phyloP scores from a whole-genome alignment of 2,797 vertebrate genomes.

The Phylloscopus collybita region DNA sequence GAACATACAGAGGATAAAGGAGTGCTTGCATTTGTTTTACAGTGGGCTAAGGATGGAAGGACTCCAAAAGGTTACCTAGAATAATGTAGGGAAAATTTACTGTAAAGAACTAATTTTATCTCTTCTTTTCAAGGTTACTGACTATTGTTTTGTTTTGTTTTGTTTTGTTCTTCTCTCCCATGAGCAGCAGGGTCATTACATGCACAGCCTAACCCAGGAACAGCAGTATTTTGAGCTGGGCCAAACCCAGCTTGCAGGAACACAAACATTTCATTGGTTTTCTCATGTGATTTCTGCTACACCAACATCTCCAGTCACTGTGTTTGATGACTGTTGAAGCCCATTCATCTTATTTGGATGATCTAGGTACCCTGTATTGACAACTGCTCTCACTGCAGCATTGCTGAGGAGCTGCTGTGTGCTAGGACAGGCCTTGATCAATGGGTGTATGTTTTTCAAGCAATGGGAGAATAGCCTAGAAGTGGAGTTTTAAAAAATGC shows the following conservation, averaged over 20 bases:
- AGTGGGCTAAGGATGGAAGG: neutral
- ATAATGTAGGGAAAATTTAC: neutral
- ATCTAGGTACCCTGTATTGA: neutral
- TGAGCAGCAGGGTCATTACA: neutral
- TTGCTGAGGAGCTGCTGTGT: neutral
- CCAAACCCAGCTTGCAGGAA: too few relatives aligned
- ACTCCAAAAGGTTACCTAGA: neutral
- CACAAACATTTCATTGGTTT: neutral
- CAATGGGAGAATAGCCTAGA: neutral
- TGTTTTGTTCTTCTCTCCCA: neutral
- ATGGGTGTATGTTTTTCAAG: neutral
- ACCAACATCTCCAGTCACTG: neutral
- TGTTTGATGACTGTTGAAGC: neutral
- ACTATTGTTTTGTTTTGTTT: neutral
- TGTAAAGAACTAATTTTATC: neutral
- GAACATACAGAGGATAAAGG: neutral
- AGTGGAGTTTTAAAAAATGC: neutral
- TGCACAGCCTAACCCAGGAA: neutral
- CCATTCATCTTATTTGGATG: neutral
- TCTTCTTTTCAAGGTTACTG: neutral
- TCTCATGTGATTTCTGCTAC: neutral
- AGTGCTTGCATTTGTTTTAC: neutral
- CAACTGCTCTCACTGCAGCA: neutral
- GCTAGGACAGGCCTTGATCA: neutral
- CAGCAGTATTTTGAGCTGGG: too few relatives aligned